Base-by-base conservation (phyloP, 1,140 invertebrate species). In the Drosophila quadrilineata region DNA sequence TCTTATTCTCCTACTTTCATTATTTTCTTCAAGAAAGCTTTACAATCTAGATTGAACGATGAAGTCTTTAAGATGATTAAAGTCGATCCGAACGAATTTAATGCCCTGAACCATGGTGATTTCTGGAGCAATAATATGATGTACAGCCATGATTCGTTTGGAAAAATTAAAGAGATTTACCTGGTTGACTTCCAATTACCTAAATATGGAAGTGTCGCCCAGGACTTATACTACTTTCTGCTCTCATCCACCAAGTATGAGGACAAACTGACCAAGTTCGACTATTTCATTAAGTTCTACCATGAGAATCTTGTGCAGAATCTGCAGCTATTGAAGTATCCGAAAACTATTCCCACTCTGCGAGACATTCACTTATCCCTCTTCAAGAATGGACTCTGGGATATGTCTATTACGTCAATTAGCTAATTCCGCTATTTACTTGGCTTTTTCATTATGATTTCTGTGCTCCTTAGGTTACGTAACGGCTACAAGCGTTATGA, bases 41-140 rank as follows among this genome's bases (percentile, higher is more conserved):
- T 87, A 0, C 22, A 65, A 6, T 52, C 54, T 0, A 14, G 35
- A 8, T 0, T 65, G 3, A 40, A 49, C 0, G 77, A 84, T 22
- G 45, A 64, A 28, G 5, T 76, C 4, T 66, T 71, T 4, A 63
- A 68, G 26, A 19, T 54, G 5, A 28, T 24, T 1, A 60, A 74
- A 3, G 0, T 53, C 0, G 71, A 92, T 28, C 59, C 88, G 0
- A 90, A 90, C 8, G 91, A 91, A 8, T 93, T 93, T 56, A 91
- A 91, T 63, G 93, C 92, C 1, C 75, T 94, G 3, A 92, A 92
- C 69, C 93, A 94, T 50, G 93, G 93, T 6, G 93, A 94, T 72
- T 90, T 90, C 6, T 89, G 87, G 87, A 75, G 68, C 1, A 88
- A 90, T 43, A 91, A 94, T 67, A 92, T 94, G 80, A 80, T 94